Evolutionary conservation across 2,888 invertebrate genomes (phyloP), one percentile per base, ranked within the genome.

Genomic region (Taenaris catops): DNA sequence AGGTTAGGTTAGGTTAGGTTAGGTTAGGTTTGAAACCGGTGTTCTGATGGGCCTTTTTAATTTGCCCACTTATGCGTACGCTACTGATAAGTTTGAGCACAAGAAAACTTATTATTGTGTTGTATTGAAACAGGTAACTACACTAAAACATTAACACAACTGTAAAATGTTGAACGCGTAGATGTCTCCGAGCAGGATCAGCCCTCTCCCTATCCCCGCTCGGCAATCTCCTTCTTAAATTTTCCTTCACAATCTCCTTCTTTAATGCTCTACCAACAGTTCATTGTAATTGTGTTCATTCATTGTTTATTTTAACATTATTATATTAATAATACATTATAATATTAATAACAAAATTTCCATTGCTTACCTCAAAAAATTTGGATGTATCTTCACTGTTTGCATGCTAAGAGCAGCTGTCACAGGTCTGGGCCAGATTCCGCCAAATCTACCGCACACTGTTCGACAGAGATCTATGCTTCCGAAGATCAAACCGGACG

Each of bases 341-440:
- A n/a, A n/a, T n/a, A n/a, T n/a, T n/a, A n/a, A n/a, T n/a, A n/a
- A n/a, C n/a, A n/a, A n/a, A n/a, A n/a, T n/a, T n/a, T n/a, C n/a
- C n/a, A n/a, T n/a, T n/a, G 1, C 38, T 9, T 55, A 87, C 80
- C 74, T 76, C n/a, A 89, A 51, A 51, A 78, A 86, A 54, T 83
- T 86, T 0, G 91, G 90, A 59, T 91, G 89, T 45, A 91, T 88
- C 38, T 72, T 73, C 0, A 90, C 75, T 0, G 89, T 76, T 43
- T 76, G 72, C 40, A 46, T 53, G 34, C 76, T 70, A 1, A 86
- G 45, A 0, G 80, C 80, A 0, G 80, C 86, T 0, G 79, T 84
- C 1, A 90, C 89, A 0, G 94, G 93, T 53, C 79, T 71, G 0
- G 94, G 94, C 93, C 93, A 94, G 7, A 93, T 76, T 0, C 90